phyloP scores from a whole-genome alignment of 2,113 vertebrate genomes.

The Lucifuga dentata region DNA sequence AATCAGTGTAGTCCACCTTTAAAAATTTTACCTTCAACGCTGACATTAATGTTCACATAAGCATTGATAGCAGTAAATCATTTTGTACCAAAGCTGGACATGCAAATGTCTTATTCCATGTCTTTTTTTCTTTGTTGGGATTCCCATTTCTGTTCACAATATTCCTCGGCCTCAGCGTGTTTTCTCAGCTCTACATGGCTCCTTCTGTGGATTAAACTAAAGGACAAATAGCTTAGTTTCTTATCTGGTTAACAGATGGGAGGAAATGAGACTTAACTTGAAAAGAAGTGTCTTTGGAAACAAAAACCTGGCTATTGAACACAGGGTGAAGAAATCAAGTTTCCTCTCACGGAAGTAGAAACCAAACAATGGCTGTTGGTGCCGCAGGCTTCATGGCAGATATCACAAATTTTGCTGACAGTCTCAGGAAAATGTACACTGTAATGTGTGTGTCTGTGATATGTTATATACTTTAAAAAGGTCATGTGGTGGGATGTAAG shows the following conservation, averaged over 20 bases:
- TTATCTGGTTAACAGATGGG: slow-evolving; percentile 45
- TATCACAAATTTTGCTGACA: slow-evolving; percentile 13
- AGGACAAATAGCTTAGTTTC: not conserved
- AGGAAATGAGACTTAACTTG: slow-evolving; percentile 26
- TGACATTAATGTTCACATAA: no score
- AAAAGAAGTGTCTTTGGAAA: not conserved
- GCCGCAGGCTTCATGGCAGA: not conserved
- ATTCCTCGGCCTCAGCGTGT: not conserved
- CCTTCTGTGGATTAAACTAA: slow-evolving; percentile 5
- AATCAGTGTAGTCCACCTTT: no score
- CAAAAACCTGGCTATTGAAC: slow-evolving; percentile 18
- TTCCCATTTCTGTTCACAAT: not conserved
- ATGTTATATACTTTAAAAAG: not conserved
- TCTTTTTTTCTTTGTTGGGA: slow-evolving; percentile 1
- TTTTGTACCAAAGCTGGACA: no score
- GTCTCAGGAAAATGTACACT: slow-evolving; percentile 12
- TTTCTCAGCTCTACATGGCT: slow-evolving; percentile 1
- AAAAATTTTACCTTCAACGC: no score
- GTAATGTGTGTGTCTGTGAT: not conserved
- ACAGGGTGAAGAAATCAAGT: slow-evolving; percentile 5
- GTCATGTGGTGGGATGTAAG: not conserved
- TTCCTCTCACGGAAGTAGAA: slow-evolving; percentile 19
- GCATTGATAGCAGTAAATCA: no score
- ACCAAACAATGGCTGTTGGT: slow-evolving; percentile 1
- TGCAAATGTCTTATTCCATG: no score